phyloP scores from a whole-genome alignment of 2,888 invertebrate species.

The Eueremaeus valkanovi region DNA sequence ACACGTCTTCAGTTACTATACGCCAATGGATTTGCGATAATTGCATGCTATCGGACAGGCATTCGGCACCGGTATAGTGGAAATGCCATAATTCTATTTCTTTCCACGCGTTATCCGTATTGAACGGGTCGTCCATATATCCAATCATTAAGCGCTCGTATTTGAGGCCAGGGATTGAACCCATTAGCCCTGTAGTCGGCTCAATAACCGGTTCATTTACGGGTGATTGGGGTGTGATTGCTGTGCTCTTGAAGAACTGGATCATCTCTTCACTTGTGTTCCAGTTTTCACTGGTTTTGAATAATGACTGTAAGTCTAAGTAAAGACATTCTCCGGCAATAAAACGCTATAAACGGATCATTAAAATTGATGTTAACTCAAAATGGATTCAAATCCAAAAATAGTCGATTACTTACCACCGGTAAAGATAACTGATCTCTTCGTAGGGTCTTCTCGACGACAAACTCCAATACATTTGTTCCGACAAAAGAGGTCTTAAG shows the following conservation, averaged over 20 bases:
- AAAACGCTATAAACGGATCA: not conserved
- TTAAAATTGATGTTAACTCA: slow-evolving; percentile 30
- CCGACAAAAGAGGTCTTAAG: slow-evolving; percentile 35
- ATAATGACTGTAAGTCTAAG: slow-evolving; percentile 42
- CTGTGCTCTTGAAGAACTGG: slow-evolving; percentile 36
- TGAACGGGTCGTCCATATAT: slow-evolving; percentile 52
- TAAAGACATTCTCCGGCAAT: slow-evolving; percentile 44
- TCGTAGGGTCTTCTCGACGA: slow-evolving; percentile 44
- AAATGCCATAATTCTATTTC: slow-evolving; percentile 49
- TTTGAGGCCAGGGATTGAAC: not conserved
- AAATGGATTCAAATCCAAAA: too few species aligned
- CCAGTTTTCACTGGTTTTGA: slow-evolving; percentile 44
- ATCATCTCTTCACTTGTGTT: slow-evolving; percentile 43
- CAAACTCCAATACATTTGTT: slow-evolving; percentile 45
- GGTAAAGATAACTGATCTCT: slow-evolving; percentile 45
- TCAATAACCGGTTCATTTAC: slow-evolving; percentile 8
- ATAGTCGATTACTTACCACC: slow-evolving; percentile 38
- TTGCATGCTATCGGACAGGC: not conserved
- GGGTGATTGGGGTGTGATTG: not conserved
- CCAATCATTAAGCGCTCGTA: slow-evolving; percentile 49
- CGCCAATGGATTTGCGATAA: slow-evolving; percentile 41
- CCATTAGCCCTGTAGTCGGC: not conserved
- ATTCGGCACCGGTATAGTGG: slow-evolving; percentile 44
- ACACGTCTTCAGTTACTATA: slow-evolving; percentile 47
- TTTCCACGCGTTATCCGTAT: slow-evolving; percentile 50